Conservation (phyloP, 2,113 vertebrate species). For the Xiphophorus hellerii region DNA sequence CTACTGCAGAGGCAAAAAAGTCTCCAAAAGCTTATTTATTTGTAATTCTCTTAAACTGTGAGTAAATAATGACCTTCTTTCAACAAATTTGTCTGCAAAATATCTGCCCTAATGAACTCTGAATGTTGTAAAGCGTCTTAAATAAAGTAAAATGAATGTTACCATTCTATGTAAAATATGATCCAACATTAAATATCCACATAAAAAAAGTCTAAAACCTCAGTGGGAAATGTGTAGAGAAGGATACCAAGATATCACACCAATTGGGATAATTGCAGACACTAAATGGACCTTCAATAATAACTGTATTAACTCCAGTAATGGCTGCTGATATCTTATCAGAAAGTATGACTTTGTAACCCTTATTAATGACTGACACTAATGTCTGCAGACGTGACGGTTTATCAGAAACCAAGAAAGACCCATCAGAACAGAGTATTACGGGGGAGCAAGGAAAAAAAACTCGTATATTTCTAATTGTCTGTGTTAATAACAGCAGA, state of each 20-base stretch:
- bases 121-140: not conserved
- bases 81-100: not conserved
- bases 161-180: not conserved
- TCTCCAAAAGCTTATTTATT: not conserved
- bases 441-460: not conserved
- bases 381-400: conserved; percentile 1
- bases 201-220: not conserved
- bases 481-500: not conserved
- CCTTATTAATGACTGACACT: conserved; percentile 3
- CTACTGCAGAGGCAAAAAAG: not conserved
- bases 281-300: not conserved
- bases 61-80: not conserved
- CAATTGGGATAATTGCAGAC: not conserved
- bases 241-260: not conserved
- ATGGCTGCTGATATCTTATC: not conserved
- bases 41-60: not conserved
- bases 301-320: not conserved
- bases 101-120: not conserved
- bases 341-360: not conserved
- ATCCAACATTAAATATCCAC: not conserved
- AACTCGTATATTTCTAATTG: not conserved
- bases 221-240: too few species aligned
- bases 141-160: not conserved
- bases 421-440: not conserved
- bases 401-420: not conserved